phyloP scores from a whole-genome alignment of 2,888 invertebrate genomes.

The Vesta saturnalis region DNA sequence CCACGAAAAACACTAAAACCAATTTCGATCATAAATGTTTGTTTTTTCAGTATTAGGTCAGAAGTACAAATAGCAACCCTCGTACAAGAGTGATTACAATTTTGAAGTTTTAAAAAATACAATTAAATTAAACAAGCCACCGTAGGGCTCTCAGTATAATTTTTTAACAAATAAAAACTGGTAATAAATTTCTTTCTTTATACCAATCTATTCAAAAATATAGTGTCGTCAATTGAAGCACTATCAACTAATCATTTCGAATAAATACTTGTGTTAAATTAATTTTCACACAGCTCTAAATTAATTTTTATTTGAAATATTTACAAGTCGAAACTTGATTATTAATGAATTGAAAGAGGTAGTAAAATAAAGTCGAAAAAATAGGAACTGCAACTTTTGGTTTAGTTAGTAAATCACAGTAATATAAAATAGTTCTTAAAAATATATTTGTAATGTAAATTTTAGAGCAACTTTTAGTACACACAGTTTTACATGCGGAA shows the following conservation, averaged over 20 bases:
- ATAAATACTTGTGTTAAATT: not conserved
- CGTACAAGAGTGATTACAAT: too few species aligned
- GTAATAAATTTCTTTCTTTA: conserved; percentile 38
- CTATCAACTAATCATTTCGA: conserved; percentile 40
- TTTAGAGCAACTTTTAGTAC: too few species aligned
- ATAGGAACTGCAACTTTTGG: not conserved
- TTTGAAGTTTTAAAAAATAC: too few species aligned
- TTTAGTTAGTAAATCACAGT: not conserved
- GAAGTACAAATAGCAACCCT: too few species aligned
- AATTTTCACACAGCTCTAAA: not conserved
- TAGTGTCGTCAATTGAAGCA: conserved; percentile 39
- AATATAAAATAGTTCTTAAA: not conserved
- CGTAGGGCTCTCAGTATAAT: too few species aligned
- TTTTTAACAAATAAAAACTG: conserved; percentile 36
- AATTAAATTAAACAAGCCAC: too few species aligned
- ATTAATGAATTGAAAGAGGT: not conserved
- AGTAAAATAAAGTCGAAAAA: not conserved
- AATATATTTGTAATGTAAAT: too few species aligned
- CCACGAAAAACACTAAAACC: too few species aligned
- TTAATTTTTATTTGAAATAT: not conserved
- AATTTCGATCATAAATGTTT: too few species aligned
- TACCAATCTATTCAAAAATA: conserved; percentile 44
- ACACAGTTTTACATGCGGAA: too few species aligned
- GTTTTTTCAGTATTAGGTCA: too few species aligned
- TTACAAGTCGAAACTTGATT: not conserved